Conservation (phyloP, 2,888 invertebrate species). For the Tiliacea citrago region DNA sequence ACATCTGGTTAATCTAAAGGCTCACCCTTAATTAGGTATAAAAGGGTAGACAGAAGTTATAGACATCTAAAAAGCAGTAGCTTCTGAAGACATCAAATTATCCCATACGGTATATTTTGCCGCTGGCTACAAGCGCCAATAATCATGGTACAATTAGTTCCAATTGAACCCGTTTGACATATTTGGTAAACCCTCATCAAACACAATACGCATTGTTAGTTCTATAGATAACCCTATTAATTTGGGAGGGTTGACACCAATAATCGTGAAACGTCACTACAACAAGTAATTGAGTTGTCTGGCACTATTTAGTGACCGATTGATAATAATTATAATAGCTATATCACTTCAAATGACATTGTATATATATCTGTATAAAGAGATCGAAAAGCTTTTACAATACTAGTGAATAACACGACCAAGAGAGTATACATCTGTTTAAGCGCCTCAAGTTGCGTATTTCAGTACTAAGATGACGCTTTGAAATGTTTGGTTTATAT, state of each 20-base stretch:
- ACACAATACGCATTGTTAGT: constrained; percentile 19
- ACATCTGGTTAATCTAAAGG: no score
- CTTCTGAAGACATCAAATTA: no score
- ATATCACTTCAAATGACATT: constrained; percentile 9
- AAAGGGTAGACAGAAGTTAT: no score
- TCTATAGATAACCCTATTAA: constrained; percentile 9
- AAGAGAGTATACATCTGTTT: background rate
- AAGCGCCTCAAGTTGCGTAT: background rate
- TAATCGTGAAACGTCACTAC: background rate
- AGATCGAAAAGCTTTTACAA: background rate
- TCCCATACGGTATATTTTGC: background rate
- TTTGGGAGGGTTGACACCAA: background rate
- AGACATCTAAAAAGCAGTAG: no score
- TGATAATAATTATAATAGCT: background rate
- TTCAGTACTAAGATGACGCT: background rate
- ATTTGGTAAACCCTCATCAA: constrained; percentile 35
- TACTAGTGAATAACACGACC: background rate
- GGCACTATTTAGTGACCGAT: background rate
- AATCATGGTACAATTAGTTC: background rate
- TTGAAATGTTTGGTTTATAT: background rate
- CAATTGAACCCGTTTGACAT: constrained; percentile 28
- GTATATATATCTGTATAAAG: background rate
- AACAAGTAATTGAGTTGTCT: constrained; percentile 5
- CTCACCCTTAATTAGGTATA: no score
- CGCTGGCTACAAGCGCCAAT: background rate